Evolutionary conservation across 2,113 vertebrate species (phyloP).

Genomic region (Menidia beryllina): DNA sequence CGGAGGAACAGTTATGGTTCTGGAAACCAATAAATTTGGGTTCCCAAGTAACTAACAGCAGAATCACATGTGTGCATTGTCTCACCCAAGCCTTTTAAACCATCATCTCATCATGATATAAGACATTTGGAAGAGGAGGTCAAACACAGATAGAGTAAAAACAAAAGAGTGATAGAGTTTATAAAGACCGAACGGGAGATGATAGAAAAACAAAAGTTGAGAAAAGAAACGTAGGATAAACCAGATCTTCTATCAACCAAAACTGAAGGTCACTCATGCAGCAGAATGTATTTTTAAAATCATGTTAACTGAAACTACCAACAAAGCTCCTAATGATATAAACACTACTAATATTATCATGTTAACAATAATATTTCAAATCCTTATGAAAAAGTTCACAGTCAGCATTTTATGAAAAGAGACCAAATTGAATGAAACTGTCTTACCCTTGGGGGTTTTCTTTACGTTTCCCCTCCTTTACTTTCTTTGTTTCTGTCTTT

Average conservation of each 20-base stretch:
- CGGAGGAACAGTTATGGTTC: not conserved
- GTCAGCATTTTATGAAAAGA: not conserved
- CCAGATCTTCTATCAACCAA: not conserved
- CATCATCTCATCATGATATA: not conserved
- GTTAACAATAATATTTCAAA: not conserved
- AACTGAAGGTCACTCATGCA: not conserved
- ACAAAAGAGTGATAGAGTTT: not conserved
- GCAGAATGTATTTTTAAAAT: no score
- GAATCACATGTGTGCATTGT: not conserved
- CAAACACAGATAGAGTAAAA: not conserved
- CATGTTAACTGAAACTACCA: not conserved
- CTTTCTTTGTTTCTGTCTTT: constrained; percentile 29
- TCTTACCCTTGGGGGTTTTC: constrained; percentile 69
- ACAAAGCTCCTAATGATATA: not conserved
- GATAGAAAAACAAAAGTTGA: not conserved
- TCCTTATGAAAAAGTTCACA: not conserved
- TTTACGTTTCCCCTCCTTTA: constrained; percentile 32
- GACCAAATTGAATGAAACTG: constrained; percentile 11
- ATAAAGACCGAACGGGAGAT: not conserved
- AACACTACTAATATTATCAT: no score
- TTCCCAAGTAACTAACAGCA: not conserved
- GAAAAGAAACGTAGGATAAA: constrained; percentile 1
- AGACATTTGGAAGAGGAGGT: not conserved
- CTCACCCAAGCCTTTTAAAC: not conserved
- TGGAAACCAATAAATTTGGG: constrained; percentile 1